phyloP scores from a whole-genome alignment of 2,113 vertebrate species.

The Chunga burmeisteri region DNA sequence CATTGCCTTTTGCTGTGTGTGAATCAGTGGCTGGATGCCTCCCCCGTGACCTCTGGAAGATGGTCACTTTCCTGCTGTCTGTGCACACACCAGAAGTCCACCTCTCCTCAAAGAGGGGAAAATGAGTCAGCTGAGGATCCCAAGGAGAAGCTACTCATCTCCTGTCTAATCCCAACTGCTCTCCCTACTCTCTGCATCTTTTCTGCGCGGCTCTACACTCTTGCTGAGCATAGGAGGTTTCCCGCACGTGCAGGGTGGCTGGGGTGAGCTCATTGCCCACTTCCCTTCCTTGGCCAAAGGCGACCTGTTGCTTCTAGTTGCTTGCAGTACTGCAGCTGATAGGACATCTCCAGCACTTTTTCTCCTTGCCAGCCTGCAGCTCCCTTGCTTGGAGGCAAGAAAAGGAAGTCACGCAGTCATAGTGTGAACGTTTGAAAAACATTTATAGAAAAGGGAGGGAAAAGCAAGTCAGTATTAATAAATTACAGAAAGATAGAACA shows the following conservation, averaged over 20 bases:
- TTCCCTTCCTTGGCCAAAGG: not conserved
- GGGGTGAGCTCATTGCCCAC: not conserved
- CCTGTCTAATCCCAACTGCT: not conserved
- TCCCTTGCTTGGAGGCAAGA: not conserved
- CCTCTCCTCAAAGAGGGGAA: not conserved
- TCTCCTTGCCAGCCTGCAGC: not conserved
- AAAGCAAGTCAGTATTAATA: constrained; percentile 41
- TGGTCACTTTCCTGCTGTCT: not conserved
- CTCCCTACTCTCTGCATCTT: not conserved
- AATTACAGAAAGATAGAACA: constrained; percentile 51
- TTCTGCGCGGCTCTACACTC: not conserved
- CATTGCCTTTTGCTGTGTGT: not conserved
- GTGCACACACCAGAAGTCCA: not conserved
- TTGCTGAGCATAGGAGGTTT: not conserved
- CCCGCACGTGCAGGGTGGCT: not conserved
- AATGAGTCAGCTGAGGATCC: not conserved
- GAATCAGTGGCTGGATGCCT: not conserved
- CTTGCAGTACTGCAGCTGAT: not conserved
- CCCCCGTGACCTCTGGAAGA: not conserved
- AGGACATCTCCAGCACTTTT: not conserved
- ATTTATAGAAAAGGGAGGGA: constrained; percentile 11
- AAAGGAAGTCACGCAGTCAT: not conserved
- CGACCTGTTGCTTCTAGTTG: not conserved
- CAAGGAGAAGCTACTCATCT: not conserved
- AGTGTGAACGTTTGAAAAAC: constrained; percentile 37